Conservation (phyloP, 1,140 invertebrate genomes). For the Choristoneura fumiferana region DNA sequence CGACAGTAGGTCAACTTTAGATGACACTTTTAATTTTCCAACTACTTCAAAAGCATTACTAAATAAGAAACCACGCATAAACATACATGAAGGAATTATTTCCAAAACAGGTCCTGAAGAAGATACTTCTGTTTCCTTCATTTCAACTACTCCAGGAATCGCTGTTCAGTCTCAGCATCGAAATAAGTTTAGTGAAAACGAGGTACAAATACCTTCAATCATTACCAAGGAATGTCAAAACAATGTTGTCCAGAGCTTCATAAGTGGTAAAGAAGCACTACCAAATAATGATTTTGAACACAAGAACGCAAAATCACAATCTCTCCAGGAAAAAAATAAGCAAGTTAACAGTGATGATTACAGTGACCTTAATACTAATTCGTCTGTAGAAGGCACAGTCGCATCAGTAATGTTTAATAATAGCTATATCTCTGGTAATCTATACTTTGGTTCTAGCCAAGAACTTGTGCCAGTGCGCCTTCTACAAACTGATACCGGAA, state of each 20-base stretch:
- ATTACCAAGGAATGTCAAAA: conserved; percentile 22
- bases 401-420: neutral
- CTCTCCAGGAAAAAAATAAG: no score
- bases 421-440: conserved; percentile 24
- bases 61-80: no score
- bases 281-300: conserved; percentile 19
- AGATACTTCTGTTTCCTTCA: no score
- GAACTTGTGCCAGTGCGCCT: conserved; percentile 30
- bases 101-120: no score
- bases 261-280: conserved; percentile 16
- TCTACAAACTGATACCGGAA: conserved; percentile 29
- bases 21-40: no score
- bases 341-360: no score
- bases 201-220: conserved; percentile 22
- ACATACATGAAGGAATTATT: no score
- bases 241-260: conserved; percentile 17
- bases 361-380: no score
- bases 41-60: no score
- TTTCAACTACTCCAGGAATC: neutral
- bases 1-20: no score
- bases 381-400: no score
- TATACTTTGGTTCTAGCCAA: conserved; percentile 29
- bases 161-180: neutral
- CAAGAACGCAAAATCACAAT: no score
- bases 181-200: conserved; percentile 1